Conservation (phyloP, 2,888 invertebrate genomes). For the Xylota sylvarum region DNA sequence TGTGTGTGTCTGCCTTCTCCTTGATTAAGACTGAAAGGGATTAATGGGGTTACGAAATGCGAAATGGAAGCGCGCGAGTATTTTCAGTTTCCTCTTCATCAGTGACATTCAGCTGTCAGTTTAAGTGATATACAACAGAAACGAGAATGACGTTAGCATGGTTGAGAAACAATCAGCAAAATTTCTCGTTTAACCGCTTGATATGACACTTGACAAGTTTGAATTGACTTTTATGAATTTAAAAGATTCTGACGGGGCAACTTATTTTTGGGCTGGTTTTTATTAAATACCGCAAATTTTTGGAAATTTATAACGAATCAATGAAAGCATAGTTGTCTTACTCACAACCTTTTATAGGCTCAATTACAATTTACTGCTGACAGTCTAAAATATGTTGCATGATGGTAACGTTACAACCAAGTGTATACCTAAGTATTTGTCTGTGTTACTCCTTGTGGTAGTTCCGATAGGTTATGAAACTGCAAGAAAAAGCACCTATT, state of each 20-base stretch:
- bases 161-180: not conserved
- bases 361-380: too few relatives aligned
- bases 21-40: slow-evolving; percentile 43
- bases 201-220: slow-evolving; percentile 18
- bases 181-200: not conserved
- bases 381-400: too few relatives aligned
- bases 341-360: too few relatives aligned
- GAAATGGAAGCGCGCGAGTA: slow-evolving; percentile 8
- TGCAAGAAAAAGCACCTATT: too few relatives aligned
- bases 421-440: too few relatives aligned
- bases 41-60: slow-evolving; percentile 28
- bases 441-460: too few relatives aligned
- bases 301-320: too few relatives aligned
- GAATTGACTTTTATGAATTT: slow-evolving; percentile 13
- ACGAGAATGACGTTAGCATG: not conserved
- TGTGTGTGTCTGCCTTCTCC: slow-evolving; percentile 10
- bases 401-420: too few relatives aligned
- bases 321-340: too few relatives aligned
- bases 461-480: too few relatives aligned
- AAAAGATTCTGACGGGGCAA: not conserved
- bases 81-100: slow-evolving; percentile 12
- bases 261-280: not conserved
- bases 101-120: slow-evolving; percentile 34
- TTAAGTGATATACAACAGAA: slow-evolving; percentile 9
- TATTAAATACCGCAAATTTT: too few relatives aligned